Evolutionary conservation across 2,113 vertebrate genomes (phyloP).

Genomic region (Polyodon spathula): DNA sequence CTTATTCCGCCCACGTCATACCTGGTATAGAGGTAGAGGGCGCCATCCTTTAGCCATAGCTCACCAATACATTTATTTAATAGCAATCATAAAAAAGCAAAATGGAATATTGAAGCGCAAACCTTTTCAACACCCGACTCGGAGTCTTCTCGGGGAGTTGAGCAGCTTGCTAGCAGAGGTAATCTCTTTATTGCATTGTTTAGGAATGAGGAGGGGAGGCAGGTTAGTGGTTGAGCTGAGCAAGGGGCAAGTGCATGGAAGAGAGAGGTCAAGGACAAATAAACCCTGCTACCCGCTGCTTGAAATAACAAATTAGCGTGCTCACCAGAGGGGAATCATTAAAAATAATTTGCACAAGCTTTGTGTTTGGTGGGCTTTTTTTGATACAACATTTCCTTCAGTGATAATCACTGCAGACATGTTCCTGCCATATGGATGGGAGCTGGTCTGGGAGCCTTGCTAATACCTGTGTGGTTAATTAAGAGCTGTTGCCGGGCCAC

Average conservation of each 20-base stretch:
- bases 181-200: conserved; percentile 24
- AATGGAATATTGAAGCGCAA: not conserved
- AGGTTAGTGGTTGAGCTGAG: conserved; percentile 39
- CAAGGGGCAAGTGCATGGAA: conserved; percentile 34
- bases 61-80: too few species aligned
- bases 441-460: conserved; percentile 72
- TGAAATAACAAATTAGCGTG: conserved; percentile 73
- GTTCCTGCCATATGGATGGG: conserved; percentile 90
- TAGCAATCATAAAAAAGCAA: too few species aligned
- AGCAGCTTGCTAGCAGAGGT: conserved; percentile 33
- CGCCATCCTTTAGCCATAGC: too few species aligned
- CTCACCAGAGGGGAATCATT: conserved; percentile 85
- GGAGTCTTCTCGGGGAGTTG: conserved; percentile 11
- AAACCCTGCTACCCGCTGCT: conserved; percentile 37
- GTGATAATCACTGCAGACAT: conserved; percentile 77
- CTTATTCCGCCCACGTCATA: too few species aligned
- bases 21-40: too few species aligned
- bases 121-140: conserved; percentile 5
- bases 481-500: conserved; percentile 90
- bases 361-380: conserved; percentile 71
- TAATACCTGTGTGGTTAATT: conserved; percentile 99
- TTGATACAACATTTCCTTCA: conserved; percentile 83
- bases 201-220: conserved; percentile 38
- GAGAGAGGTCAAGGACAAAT: conserved; percentile 56
- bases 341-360: conserved; percentile 94